Conservation (phyloP, 2,797 vertebrate species). For the Synaphobranchus kaupii region DNA sequence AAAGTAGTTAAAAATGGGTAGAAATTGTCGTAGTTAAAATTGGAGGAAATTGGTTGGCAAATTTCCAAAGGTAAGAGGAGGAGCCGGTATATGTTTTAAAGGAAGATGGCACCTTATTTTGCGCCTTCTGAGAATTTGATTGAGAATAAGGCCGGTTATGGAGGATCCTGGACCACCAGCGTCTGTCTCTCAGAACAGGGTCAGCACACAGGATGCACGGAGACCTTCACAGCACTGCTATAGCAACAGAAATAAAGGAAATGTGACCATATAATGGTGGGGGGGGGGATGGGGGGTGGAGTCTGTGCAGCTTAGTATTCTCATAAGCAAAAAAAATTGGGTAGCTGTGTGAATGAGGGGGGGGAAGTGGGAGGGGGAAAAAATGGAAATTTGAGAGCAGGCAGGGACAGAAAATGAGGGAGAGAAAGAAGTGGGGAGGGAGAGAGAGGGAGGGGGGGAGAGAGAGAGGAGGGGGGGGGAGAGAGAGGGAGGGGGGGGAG, state of each 20-base stretch:
- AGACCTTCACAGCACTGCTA: neutral
- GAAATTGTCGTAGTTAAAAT: no score
- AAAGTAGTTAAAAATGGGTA: no score
- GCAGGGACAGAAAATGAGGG: neutral
- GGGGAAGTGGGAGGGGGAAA: neutral
- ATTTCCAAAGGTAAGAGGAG: no score
- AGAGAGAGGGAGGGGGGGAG: neutral
- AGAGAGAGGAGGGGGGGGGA: neutral
- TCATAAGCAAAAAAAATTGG: neutral
- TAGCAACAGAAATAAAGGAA: neutral
- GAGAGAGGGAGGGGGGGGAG: neutral
- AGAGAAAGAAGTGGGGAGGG: neutral
- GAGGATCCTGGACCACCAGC: no score
- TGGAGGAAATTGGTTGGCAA: no score
- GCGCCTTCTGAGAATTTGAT: no score
- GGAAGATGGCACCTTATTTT: no score
- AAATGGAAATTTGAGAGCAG: neutral
- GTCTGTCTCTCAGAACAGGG: neutral
- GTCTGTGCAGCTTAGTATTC: neutral
- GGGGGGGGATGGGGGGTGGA: neutral
- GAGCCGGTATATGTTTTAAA: no score
- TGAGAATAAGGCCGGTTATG: no score
- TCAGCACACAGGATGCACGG: neutral
- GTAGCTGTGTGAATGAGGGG: no score
- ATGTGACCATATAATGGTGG: neutral